phyloP scores from a whole-genome alignment of 1,140 invertebrate genomes.

The Ostrea edulis region DNA sequence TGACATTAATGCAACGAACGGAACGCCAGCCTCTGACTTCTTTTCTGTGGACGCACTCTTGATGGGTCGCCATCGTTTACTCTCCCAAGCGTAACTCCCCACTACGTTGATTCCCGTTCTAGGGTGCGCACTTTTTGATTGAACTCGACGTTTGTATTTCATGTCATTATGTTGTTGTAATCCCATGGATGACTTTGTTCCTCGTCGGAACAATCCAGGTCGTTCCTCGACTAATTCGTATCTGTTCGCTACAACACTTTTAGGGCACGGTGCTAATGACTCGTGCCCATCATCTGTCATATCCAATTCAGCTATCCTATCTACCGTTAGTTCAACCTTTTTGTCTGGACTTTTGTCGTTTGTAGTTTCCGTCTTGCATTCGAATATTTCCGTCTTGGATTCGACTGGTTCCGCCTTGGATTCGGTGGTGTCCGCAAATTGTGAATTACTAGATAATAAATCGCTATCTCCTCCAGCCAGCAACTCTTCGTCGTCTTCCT shows the following conservation, averaged over 20 bases:
- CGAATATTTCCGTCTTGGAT: neutral
- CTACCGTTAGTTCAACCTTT: neutral
- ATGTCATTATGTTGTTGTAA: slow-evolving; percentile 38
- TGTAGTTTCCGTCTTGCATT: no score
- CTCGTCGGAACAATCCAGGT: slow-evolving; percentile 41
- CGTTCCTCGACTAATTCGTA: slow-evolving; percentile 32
- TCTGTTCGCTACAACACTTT: neutral
- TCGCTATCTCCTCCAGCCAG: neutral
- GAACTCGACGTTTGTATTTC: neutral
- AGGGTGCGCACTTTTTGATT: slow-evolving; percentile 23
- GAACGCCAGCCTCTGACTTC: slow-evolving; percentile 43
- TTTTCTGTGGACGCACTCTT: neutral
- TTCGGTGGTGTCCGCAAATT: neutral
- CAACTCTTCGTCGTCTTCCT: slow-evolving; percentile 42
- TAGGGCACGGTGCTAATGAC: slow-evolving; percentile 33
- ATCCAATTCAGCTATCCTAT: slow-evolving; percentile 13
- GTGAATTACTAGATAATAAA: neutral
- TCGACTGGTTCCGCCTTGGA: neutral
- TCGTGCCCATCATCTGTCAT: slow-evolving; percentile 50
- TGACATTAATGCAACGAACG: slow-evolving; percentile 26
- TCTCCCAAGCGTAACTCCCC: slow-evolving; percentile 51
- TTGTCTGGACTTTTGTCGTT: neutral
- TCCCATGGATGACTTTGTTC: slow-evolving; percentile 52
- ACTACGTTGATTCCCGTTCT: slow-evolving; percentile 24
- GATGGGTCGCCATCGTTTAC: slow-evolving; percentile 11